These are phyloP conservation scores for Tetragonisca angustula DNA, from an alignment of 2,888 invertebrate species.

Conservation along the genomic window DNA sequence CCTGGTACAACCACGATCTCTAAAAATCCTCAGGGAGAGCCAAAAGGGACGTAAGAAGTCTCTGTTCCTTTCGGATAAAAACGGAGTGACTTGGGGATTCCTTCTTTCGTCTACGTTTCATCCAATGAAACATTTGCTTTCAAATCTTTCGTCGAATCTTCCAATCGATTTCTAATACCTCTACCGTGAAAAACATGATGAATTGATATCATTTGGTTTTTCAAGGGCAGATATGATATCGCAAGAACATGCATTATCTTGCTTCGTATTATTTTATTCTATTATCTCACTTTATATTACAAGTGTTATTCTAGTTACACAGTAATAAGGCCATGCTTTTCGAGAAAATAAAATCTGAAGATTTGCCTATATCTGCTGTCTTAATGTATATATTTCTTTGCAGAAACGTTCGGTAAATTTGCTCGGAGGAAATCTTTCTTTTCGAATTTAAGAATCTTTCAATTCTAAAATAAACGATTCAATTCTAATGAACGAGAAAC, in stretches of 20 bases:
- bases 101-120: background rate
- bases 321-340: too few relatives aligned
- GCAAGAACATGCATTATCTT: background rate
- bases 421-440: too few relatives aligned
- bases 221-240: background rate
- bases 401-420: too few relatives aligned
- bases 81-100: conserved; percentile 33
- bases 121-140: conserved; percentile 27
- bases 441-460: too few relatives aligned
- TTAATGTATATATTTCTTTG: too few relatives aligned
- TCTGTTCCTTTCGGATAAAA: conserved; percentile 19
- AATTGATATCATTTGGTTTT: background rate
- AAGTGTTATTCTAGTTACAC: too few relatives aligned
- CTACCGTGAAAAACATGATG: background rate
- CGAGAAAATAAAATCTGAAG: too few relatives aligned
- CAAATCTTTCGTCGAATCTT: background rate
- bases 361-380: too few relatives aligned
- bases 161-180: background rate
- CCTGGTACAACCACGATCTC: conserved; percentile 3
- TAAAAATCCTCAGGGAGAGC: background rate
- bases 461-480: too few relatives aligned
- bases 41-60: conserved; percentile 7
- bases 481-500: background rate
- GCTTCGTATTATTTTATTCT: too few relatives aligned
- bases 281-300: too few relatives aligned